Percentiles rank a stretch among this genome's conserved stretches.
Evolutionary conservation across 2,113 vertebrate genomes (phyloP).

Genomic region (Pseudorhombus dupliciocellatus): DNA sequence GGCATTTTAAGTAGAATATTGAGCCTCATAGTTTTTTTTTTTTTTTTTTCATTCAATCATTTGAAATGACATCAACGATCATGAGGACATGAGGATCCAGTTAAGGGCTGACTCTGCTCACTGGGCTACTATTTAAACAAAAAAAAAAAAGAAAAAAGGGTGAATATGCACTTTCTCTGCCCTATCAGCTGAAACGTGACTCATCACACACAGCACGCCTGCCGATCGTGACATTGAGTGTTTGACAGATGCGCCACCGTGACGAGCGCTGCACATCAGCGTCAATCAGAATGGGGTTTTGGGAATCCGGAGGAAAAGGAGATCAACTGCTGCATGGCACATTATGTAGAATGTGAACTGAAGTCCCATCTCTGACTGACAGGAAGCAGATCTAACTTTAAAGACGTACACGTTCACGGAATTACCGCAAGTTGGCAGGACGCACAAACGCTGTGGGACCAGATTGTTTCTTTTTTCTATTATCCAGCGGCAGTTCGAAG

Average conservation of each 20-base stretch:
- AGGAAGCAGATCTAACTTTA: background rate
- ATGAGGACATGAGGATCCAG: background rate
- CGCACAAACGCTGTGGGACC: background rate
- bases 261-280: conserved; percentile 4
- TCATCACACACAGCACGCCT: conserved; percentile 1
- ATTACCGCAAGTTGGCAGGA: background rate
- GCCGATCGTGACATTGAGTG: conserved; percentile 8
- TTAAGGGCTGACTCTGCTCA: background rate
- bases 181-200: conserved; percentile 7
- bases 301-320: too few relatives aligned
- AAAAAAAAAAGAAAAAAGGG: background rate
- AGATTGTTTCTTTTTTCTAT: background rate
- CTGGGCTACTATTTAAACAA: background rate
- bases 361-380: background rate
- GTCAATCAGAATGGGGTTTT: conserved; percentile 7
- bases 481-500: background rate
- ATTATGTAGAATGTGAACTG: background rate
- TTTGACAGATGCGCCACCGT: conserved; percentile 31
- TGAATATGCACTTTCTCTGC: background rate
- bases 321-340: background rate
- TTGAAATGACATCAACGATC: background rate
- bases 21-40: too few relatives aligned
- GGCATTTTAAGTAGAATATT: background rate
- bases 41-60: too few relatives aligned
- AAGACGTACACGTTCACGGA: background rate